Evolutionary conservation across 2,888 invertebrate genomes (phyloP), one percentile per base, ranked within the genome.

Genomic region (Dilophus febrilis): DNA sequence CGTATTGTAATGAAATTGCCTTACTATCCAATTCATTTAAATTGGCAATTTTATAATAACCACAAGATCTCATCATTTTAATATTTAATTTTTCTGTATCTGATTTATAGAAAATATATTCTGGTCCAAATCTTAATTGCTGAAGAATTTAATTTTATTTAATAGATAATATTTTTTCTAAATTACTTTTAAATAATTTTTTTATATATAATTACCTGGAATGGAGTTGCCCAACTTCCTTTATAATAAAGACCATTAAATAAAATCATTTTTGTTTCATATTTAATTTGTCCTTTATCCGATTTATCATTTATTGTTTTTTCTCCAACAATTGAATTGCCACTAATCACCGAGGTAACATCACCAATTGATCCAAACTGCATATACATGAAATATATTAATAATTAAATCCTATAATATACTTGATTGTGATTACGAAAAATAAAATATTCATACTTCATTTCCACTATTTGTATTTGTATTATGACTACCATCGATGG

Each of bases 241-340:
- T 78, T 77, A 65, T 81, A 84, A 56, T 79, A 82, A 50, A 85
- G 64, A 1, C 79, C 80, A 50, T 83, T 84, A 48, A 81, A 77
- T 36, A 85, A 64, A 27, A 85, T 58, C 63, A 83, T 68, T 48
- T 72, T 63, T 1, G 77, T 73, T 41, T 54, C 53, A 34, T 53
- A 49, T 13, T 49, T 52, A 3, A 42, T 34, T 17, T 18, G 14
- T 12, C 53, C 49, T 2, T 30, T 39, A 27, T 38, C 31, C 12
- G 27, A 27, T 16, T 32, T 33, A n/a, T 36, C 32, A 6, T 17
- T 27, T 11, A 40, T 36, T 32, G 16, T 28, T 30, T 45, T 57
- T 51, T 65, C 68, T 36, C 68, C 69, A 31, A 70, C 71, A 35
- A 74, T 68, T 28, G 70, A 70, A 50, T 73, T 74, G 5, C 71